Percentiles rank a stretch among this genome's conserved stretches.
phyloP scores from a whole-genome alignment of 1,140 invertebrate genomes.

The Scaptomyza pallida region DNA sequence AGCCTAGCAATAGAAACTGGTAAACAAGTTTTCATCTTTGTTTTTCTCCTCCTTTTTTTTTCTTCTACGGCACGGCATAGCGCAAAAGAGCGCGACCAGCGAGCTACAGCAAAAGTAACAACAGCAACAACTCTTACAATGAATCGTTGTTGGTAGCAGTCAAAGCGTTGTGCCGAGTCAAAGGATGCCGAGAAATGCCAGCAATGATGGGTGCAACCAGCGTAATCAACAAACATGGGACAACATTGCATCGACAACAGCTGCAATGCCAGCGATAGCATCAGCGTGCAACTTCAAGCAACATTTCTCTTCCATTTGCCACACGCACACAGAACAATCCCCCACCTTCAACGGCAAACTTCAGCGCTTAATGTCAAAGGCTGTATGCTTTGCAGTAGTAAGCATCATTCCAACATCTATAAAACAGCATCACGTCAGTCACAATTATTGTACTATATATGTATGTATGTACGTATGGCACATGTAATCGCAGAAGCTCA shows the following conservation, averaged over 20 bases:
- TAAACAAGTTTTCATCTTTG: slow-evolving; percentile 64
- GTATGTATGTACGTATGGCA: slow-evolving; percentile 21
- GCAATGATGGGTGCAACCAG: slow-evolving; percentile 54
- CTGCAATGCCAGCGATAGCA: not conserved
- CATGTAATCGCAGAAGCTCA: slow-evolving; percentile 46
- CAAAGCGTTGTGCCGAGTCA: slow-evolving; percentile 62
- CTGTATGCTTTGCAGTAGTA: not conserved
- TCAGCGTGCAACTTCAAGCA: slow-evolving; percentile 57
- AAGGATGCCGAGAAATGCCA: slow-evolving; percentile 59
- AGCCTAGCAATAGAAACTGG: slow-evolving; percentile 57
- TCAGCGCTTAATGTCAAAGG: slow-evolving; percentile 1
- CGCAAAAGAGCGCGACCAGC: slow-evolving; percentile 45
- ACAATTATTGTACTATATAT: slow-evolving; percentile 62
- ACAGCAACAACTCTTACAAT: slow-evolving; percentile 12
- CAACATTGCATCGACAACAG: slow-evolving; percentile 21
- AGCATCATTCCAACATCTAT: not conserved
- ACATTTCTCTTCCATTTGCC: slow-evolving; percentile 49
- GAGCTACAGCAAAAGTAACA: slow-evolving; percentile 24
- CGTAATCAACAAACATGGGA: slow-evolving; percentile 45
- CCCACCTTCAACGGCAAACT: no score
- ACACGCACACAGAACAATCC: slow-evolving; percentile 2
- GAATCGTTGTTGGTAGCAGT: slow-evolving; percentile 41
- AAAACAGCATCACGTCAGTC: slow-evolving; percentile 41
- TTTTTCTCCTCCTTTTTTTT: slow-evolving; percentile 5
- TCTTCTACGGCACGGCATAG: slow-evolving; percentile 19